These are phyloP conservation scores for Ammodytes dubius DNA, from an alignment of 2,113 vertebrate species.

Conservation along the genomic window DNA sequence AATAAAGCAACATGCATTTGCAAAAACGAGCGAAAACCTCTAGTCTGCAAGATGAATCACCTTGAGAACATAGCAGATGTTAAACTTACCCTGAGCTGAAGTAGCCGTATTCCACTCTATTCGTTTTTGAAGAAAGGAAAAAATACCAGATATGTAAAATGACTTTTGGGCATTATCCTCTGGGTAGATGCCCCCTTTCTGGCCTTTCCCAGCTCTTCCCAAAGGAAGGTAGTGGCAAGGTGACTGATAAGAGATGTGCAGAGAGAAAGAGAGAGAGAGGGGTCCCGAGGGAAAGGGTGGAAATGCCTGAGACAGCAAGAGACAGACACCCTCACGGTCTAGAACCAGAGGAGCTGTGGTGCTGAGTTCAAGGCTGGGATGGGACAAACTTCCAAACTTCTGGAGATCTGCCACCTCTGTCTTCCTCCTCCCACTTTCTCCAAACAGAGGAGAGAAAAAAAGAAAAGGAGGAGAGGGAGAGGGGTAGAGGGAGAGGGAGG, in stretches of 20 bases:
- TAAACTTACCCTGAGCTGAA: conserved; percentile 81
- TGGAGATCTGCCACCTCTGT: conserved; percentile 79
- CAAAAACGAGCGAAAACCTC: neutral
- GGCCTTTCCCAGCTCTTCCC: conserved; percentile 67
- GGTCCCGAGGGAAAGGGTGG: conserved; percentile 41
- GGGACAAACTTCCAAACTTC: conserved; percentile 80
- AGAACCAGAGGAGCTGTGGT: conserved; percentile 81
- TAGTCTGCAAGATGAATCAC: conserved; percentile 3
- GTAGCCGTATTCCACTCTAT: conserved; percentile 71
- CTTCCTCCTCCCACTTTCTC: conserved; percentile 82
- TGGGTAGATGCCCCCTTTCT: conserved; percentile 61
- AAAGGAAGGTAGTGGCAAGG: conserved; percentile 54
- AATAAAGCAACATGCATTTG: conserved; percentile 6
- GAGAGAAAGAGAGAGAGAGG: conserved; percentile 47
- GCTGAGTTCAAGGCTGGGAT: conserved; percentile 72
- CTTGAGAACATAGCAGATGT: neutral
- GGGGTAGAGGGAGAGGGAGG: conserved; percentile 32
- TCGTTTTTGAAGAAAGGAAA: conserved; percentile 45
- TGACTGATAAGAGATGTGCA: conserved; percentile 48
- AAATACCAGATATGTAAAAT: conserved; percentile 55
- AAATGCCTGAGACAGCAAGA: conserved; percentile 55
- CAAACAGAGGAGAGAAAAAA: conserved; percentile 62
- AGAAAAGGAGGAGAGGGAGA: conserved; percentile 48
- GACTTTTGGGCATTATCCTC: conserved; percentile 81
- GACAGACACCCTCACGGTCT: conserved; percentile 72